Percentiles rank a stretch among this genome's conserved stretches.
phyloP scores from a whole-genome alignment of 2,888 invertebrate genomes.

The Sarcophaga carnaria region DNA sequence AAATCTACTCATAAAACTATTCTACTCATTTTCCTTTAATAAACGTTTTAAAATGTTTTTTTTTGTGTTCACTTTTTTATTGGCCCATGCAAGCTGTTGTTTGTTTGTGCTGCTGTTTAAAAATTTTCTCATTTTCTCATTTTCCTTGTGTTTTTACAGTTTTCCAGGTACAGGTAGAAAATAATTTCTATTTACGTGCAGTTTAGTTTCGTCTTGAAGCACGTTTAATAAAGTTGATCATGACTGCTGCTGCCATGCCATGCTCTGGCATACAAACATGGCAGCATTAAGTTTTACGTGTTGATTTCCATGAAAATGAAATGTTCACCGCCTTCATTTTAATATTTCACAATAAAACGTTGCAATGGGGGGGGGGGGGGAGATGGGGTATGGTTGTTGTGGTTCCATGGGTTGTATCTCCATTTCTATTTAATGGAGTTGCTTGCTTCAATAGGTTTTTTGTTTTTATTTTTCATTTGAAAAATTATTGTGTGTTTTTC shows the following conservation, averaged over 20 bases:
- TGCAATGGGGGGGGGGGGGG: no score
- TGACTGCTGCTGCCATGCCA: not conserved
- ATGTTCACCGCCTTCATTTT: not conserved
- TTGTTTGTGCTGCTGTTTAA: not conserved
- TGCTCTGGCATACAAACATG: not conserved
- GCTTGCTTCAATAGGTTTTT: not conserved
- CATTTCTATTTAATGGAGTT: not conserved
- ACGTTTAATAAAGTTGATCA: not conserved
- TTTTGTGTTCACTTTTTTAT: not conserved
- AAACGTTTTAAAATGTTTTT: no score
- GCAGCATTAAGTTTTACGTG: not conserved
- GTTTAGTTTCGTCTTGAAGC: not conserved
- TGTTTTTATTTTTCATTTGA: not conserved
- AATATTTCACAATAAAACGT: not conserved
- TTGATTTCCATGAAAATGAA: not conserved
- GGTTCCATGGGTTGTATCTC: not conserved
- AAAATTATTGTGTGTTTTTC: not conserved
- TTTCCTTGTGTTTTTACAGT: not conserved
- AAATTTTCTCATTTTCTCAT: not conserved
- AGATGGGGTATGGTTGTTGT: no score
- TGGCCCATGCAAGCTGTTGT: not conserved
- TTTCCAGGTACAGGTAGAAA: not conserved
- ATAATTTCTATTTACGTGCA: not conserved
- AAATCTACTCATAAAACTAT: no score
- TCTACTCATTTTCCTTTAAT: no score